Evolutionary conservation across 2,888 invertebrate species (phyloP), one percentile per base, ranked within the genome.

Genomic region (Drosophila borborema): DNA sequence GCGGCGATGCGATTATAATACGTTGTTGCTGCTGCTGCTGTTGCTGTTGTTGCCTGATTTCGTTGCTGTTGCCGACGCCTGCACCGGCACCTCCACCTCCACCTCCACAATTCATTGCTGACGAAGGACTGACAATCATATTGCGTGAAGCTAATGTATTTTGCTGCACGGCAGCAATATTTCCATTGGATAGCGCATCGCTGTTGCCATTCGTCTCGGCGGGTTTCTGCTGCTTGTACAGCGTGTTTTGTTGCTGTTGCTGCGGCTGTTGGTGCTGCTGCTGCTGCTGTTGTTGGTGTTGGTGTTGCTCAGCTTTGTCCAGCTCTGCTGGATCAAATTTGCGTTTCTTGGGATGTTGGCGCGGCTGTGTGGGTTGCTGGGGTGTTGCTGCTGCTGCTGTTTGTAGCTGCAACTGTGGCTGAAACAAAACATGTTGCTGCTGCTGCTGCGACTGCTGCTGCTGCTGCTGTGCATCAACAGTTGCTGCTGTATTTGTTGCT

Each of bases 321-420:
- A 93, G 90, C 82, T 93, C 93, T 64, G 93, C 91, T 83, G 92
- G 93, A 89, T 93, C 93, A 74, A 93, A 93, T 88, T 93, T 93
- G 49, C 99, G 95, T 94, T 99, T 99, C 94, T 99, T 99, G 67
- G 99, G 99, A 92, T 98, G 95, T 92, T 97, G 97, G 75, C 96
- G 94, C 77, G 92, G 92, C 95, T 73, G 95, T 94, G 67, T 94
- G 93, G 64, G 94, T 36, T 77, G 89, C 56, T 98, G 95, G 77
- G 89, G 92, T 97, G 97, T 79, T 83, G 97, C 72, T 82, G 87
- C 72, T 82, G 87, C 61, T 81, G 83, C 77, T 85, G 90, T 74
- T 70, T 84, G 85, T 64, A 91, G 77, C 56, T 91, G 91, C 49
- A 91, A 78, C 63, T 91, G 91, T 46, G 82, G 88, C 66, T 86